Percentiles rank a stretch among this genome's conserved stretches.
Conservation (phyloP, 2,113 vertebrate species). For the Polypterus bichir region DNA sequence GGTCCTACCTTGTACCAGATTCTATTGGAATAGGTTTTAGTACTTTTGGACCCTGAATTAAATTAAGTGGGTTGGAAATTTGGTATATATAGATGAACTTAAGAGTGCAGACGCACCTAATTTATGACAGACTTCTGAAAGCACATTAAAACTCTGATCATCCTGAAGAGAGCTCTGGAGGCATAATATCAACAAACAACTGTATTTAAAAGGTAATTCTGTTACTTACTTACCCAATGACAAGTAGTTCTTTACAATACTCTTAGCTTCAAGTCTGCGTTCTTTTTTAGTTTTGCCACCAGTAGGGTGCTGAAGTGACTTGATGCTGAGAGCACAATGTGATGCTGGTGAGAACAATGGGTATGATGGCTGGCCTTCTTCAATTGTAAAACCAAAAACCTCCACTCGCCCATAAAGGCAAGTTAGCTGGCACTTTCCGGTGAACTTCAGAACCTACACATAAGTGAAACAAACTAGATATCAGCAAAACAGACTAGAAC, state of each 20-base stretch:
- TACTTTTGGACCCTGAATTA: no score
- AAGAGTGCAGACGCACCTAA: no score
- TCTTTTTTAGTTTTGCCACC: constrained; percentile 33
- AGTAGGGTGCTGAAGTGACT: constrained; percentile 33
- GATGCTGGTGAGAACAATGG: constrained; percentile 66
- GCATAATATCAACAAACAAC: not conserved
- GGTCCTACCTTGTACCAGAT: no score
- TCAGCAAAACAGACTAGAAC: no score
- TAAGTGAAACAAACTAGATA: no score
- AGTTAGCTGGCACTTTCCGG: constrained; percentile 66
- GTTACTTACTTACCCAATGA: constrained; percentile 37
- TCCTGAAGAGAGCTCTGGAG: not conserved
- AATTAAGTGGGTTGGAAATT: no score
- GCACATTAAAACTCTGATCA: not conserved
- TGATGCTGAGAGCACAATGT: constrained; percentile 58
- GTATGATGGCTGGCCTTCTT: constrained; percentile 64
- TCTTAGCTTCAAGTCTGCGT: constrained; percentile 32
- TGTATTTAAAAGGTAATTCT: not conserved
- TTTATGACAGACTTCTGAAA: no score
- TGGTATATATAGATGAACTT: no score
- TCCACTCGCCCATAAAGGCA: constrained; percentile 78
- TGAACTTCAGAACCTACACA: constrained; percentile 59
- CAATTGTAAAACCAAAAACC: constrained; percentile 67
- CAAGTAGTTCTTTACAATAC: constrained; percentile 50
- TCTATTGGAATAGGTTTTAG: no score